phyloP scores from a whole-genome alignment of 2,888 invertebrate species.

The Piscicola geometra region DNA sequence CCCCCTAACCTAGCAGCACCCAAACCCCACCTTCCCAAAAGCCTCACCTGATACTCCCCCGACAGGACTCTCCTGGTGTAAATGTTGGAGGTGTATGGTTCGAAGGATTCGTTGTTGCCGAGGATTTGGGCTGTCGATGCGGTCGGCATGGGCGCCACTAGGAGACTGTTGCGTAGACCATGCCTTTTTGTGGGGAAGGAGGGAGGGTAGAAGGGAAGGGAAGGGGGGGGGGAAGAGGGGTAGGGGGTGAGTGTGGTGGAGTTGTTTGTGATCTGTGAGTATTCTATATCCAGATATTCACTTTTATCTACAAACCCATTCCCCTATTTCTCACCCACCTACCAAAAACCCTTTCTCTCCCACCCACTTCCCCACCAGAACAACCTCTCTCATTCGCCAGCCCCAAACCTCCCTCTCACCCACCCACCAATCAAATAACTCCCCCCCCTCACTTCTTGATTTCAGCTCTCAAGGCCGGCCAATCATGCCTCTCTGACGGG shows the following conservation, averaged over 20 bases:
- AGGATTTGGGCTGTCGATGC: constrained; percentile 98
- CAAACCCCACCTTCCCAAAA: neutral
- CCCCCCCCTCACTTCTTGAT: constrained; percentile 65
- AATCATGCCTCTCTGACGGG: constrained; percentile 76
- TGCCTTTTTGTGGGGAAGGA: constrained; percentile 60
- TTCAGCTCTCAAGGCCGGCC: constrained; percentile 74
- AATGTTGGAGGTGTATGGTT: constrained; percentile 95
- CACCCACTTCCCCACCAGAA: no score
- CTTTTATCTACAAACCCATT: no score
- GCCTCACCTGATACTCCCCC: constrained; percentile 73
- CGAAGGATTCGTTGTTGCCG: constrained; percentile 96
- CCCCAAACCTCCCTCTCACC: no score
- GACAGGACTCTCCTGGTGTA: constrained; percentile 87
- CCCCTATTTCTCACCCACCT: no score
- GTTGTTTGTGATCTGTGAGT: no score
- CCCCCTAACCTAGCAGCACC: neutral
- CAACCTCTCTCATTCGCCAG: no score
- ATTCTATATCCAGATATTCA: no score
- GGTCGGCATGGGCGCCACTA: constrained; percentile 96
- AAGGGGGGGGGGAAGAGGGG: no score
- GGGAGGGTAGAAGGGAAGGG: neutral
- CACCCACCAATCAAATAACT: no score
- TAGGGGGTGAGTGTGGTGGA: neutral
- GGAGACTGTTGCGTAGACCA: constrained; percentile 85
- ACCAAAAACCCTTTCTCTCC: no score